Conservation (phyloP, 2,888 invertebrate genomes). For the Anthrax anthrax region DNA sequence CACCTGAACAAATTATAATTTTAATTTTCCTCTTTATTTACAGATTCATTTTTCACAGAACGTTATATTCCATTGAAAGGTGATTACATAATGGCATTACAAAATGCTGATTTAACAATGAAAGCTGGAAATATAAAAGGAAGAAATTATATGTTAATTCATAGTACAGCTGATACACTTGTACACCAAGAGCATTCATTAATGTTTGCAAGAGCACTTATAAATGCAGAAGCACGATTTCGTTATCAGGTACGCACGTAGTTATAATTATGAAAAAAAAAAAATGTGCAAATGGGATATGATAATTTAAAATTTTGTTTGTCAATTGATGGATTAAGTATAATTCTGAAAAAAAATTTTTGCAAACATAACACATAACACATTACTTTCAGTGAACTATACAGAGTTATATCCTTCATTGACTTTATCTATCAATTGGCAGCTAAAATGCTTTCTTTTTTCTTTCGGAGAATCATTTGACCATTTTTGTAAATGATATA, state of each 20-base stretch:
- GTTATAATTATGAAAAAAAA: too few relatives aligned
- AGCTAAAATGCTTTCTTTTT: too few relatives aligned
- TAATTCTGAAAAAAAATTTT: too few relatives aligned
- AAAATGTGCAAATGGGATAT: too few relatives aligned
- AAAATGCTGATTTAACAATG: constrained; percentile 63
- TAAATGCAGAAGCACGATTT: constrained; percentile 68
- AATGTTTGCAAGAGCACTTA: constrained; percentile 66
- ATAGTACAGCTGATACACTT: constrained; percentile 72
- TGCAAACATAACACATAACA: too few relatives aligned
- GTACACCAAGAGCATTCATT: constrained; percentile 82
- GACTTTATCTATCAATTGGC: too few relatives aligned
- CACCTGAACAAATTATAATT: neutral
- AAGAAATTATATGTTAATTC: constrained; percentile 52
- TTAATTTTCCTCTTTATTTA: neutral
- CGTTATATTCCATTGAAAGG: constrained; percentile 69
- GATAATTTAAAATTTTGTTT: too few relatives aligned
- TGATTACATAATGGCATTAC: constrained; percentile 54
- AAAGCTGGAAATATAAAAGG: constrained; percentile 61
- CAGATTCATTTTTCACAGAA: constrained; percentile 83
- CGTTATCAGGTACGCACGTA: constrained; percentile 55
- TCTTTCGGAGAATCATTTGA: too few relatives aligned
- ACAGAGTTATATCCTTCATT: too few relatives aligned
- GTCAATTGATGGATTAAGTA: too few relatives aligned
- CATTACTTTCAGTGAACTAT: too few relatives aligned
- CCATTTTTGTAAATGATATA: too few relatives aligned